Evolutionary conservation across 2,113 vertebrate genomes (phyloP).

Genomic region (Isichthys henryi): DNA sequence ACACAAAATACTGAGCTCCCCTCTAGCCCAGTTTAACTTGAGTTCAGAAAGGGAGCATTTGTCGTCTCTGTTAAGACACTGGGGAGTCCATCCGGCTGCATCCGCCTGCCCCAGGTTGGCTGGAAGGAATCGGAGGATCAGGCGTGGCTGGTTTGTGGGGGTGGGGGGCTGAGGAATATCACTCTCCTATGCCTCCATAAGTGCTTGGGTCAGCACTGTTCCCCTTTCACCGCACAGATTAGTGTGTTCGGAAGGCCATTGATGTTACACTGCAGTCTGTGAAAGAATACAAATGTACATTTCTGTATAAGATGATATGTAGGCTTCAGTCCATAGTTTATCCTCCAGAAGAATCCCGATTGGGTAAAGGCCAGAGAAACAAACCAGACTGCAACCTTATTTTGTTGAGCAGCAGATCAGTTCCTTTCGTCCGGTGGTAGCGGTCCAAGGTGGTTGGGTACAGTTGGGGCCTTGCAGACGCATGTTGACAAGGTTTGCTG

Average conservation of each 20-base stretch:
- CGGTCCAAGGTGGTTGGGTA: background rate
- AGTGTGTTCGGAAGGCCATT: background rate
- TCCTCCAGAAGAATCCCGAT: background rate
- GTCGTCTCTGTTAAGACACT: constrained; percentile 15
- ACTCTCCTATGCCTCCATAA: constrained; percentile 4
- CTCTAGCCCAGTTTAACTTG: constrained; percentile 21
- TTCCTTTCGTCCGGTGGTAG: background rate
- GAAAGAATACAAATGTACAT: background rate
- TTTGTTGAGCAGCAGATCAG: background rate
- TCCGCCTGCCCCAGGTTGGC: background rate
- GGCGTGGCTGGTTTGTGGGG: background rate
- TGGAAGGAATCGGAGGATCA: background rate
- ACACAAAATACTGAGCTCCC: constrained; percentile 29
- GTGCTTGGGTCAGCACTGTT: background rate
- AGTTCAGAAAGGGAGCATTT: constrained; percentile 28
- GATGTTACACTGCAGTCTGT: background rate
- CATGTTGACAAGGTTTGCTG: constrained; percentile 4
- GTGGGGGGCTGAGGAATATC: background rate
- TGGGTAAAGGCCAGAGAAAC: too few species aligned
- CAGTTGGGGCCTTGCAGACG: background rate
- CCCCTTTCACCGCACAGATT: background rate
- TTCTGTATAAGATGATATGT: background rate
- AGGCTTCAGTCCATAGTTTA: background rate
- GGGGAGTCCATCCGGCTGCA: background rate
- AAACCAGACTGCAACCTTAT: background rate